phyloP scores from a whole-genome alignment of 2,113 vertebrate species.

The Cebidichthys violaceus region DNA sequence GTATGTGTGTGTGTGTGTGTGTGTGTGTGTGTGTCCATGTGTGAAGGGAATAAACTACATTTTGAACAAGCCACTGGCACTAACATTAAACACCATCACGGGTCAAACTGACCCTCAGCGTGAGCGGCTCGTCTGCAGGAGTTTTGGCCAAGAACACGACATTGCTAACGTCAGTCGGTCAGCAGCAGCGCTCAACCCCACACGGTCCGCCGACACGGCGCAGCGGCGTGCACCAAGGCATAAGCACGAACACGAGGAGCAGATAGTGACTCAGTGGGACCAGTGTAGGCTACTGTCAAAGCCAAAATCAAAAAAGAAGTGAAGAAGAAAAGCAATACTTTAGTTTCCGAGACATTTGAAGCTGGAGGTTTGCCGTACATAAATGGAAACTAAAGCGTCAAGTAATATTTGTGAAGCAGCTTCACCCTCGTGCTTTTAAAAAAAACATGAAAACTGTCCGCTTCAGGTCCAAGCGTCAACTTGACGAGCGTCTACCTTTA shows the following conservation, averaged over 20 bases:
- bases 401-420: neutral
- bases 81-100: constrained; percentile 10
- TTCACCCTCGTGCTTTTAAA: neutral
- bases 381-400: neutral
- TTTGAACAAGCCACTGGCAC: constrained; percentile 13
- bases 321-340: neutral
- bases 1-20: neutral
- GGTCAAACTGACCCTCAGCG: constrained; percentile 72
- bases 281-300: constrained; percentile 7
- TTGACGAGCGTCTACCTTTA: neutral
- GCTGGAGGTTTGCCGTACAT: neutral
- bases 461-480: constrained; percentile 27
- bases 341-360: neutral
- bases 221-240: constrained; percentile 34
- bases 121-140: constrained; percentile 43
- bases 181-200: constrained; percentile 43
- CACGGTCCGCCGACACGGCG: constrained; percentile 41
- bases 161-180: constrained; percentile 60
- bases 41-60: constrained; percentile 15
- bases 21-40: constrained; percentile 2
- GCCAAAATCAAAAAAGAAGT: neutral
- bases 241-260: constrained; percentile 1
- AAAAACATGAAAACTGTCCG: constrained; percentile 34
- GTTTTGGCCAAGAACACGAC: constrained; percentile 56
- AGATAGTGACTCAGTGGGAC: constrained; percentile 24